Conservation (phyloP, 92 coral and sea anemone species). For the Parazoanthus atlanticus region DNA sequence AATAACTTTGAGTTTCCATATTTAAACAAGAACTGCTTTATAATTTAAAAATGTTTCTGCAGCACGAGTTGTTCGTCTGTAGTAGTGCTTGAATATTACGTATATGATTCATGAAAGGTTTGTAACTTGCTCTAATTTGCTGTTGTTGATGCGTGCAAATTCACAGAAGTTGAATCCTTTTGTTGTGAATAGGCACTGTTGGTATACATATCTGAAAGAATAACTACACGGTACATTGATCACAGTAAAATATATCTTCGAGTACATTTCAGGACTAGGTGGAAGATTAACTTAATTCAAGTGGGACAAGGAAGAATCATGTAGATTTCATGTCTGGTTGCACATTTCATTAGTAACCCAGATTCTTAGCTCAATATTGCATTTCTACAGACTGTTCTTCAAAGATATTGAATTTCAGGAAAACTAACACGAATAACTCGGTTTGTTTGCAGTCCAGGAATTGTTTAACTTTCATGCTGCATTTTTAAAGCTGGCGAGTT, state of each 20-base stretch:
- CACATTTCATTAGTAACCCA: constrained; percentile 4
- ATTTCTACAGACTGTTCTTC: background rate
- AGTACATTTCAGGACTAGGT: background rate
- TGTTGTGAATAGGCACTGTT: constrained; percentile 6
- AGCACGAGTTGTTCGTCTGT: background rate
- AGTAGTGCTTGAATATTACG: background rate
- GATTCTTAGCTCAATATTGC: background rate
- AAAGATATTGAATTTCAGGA: constrained; percentile 26
- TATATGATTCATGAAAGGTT: background rate
- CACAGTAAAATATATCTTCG: background rate
- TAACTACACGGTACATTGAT: background rate
- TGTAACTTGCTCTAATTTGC: background rate
- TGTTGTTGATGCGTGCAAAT: constrained; percentile 15
- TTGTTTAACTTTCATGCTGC: background rate
- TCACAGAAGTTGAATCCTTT: background rate
- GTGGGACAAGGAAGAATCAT: background rate
- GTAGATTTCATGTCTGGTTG: background rate
- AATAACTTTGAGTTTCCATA: background rate
- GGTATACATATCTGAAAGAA: constrained; percentile 9
- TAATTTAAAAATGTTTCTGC: background rate
- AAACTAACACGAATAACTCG: background rate
- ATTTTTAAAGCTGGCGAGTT: background rate
- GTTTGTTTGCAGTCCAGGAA: constrained; percentile 31
- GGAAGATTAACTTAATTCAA: background rate
- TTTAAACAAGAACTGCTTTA: background rate